phyloP scores from a whole-genome alignment of 2,797 vertebrate genomes.

The Onychomys leucogaster region DNA sequence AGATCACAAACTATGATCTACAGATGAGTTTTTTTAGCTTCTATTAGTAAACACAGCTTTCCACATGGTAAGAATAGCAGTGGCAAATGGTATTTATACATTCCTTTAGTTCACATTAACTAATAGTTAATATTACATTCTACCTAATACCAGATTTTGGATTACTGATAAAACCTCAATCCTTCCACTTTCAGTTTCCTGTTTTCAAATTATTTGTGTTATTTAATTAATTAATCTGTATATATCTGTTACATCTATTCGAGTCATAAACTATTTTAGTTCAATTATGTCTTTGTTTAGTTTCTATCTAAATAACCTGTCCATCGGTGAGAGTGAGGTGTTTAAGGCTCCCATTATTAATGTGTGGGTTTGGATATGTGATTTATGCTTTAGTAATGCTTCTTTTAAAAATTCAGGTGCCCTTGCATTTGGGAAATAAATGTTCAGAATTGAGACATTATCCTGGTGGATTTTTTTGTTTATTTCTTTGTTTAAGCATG shows the following conservation, averaged over 20 bases:
- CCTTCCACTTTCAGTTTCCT: too few relatives aligned
- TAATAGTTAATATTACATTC: too few relatives aligned
- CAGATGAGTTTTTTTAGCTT: not conserved
- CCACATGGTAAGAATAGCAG: not conserved
- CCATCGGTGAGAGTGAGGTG: not conserved
- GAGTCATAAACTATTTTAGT: not conserved
- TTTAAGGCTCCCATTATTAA: not conserved
- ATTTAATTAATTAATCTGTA: too few relatives aligned
- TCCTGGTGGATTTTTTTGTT: not conserved
- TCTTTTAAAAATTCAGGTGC: not conserved
- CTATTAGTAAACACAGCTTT: not conserved
- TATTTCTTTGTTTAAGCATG: too few relatives aligned
- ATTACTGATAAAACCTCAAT: too few relatives aligned
- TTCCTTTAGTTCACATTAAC: not conserved
- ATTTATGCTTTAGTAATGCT: not conserved
- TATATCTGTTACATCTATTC: too few relatives aligned
- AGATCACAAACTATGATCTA: accelerated
- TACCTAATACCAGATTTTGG: too few relatives aligned
- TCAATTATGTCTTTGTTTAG: not conserved
- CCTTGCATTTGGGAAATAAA: too few relatives aligned
- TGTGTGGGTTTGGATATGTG: not conserved
- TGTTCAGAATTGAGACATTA: not conserved
- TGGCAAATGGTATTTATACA: not conserved
- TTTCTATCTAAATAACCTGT: not conserved
- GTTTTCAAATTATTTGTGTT: too few relatives aligned